A percentile compares a stretch with the other conserved stretches of the same genome.
Conservation (phyloP, 2,797 vertebrate species). For the Pelochelys cantorii region DNA sequence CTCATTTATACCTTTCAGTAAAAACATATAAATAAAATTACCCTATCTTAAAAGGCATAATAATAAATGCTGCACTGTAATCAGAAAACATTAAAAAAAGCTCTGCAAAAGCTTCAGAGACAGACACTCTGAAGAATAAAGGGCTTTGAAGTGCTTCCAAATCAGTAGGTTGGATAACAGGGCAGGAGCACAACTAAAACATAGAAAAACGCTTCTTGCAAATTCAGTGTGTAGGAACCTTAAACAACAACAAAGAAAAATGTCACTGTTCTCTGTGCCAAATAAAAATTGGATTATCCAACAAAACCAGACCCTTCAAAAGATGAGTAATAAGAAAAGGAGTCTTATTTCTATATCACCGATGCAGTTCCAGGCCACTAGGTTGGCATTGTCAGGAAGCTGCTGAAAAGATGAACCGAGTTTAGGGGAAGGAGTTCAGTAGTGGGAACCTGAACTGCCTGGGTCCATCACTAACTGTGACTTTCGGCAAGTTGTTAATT, state of each 20-base stretch:
- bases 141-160: slow-evolving; percentile 66
- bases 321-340: not conserved
- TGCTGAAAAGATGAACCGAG: not conserved
- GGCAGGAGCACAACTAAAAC: slow-evolving; percentile 50
- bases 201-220: slow-evolving; percentile 52
- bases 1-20: not conserved
- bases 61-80: slow-evolving; percentile 15
- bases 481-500: not conserved
- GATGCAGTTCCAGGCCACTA: not conserved
- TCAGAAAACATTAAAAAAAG: slow-evolving; percentile 11
- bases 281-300: slow-evolving; percentile 53
- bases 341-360: not conserved
- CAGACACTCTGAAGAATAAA: slow-evolving; percentile 44
- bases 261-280: slow-evolving; percentile 22
- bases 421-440: not conserved
- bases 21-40: not conserved
- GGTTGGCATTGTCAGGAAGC: not conserved
- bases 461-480: not conserved
- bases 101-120: slow-evolving; percentile 22
- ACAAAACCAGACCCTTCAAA: slow-evolving; percentile 18
- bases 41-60: not conserved
- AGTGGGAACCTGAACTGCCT: not conserved
- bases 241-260: slow-evolving; percentile 41
- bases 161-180: slow-evolving; percentile 54
- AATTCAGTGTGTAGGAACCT: slow-evolving; percentile 51